Base-by-base conservation (phyloP, 1,140 invertebrate species). In the Bombus affinis region DNA sequence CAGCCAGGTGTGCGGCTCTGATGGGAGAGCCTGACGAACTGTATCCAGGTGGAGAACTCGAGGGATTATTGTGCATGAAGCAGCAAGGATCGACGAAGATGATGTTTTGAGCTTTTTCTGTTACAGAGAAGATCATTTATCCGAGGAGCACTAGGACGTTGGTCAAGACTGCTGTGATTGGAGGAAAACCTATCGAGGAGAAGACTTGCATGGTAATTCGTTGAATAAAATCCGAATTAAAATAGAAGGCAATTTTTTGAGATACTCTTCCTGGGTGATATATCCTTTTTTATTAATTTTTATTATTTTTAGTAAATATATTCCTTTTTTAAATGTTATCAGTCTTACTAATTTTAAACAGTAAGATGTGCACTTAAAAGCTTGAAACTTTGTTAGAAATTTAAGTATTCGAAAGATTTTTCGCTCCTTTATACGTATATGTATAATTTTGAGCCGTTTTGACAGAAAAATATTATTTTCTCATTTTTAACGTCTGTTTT, bases 101-200 rank as follows among this genome's bases (percentile, higher is more conserved):
- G 47, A 76, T 32, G 18, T 28, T 18, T 57, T n/a, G 15, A 13
- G 42, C 22, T 2, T 76, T 37, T 13, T 88, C 72, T 86, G 39
- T 94, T 95, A n/a, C 93, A 96, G 95, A 96, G 86, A 93, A 94
- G 70, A 94, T 96, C 13, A 92, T 96, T 76, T 96, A 96, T 81
- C 95, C 95, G 32, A 91, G 95, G 79, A 95, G 93, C 53, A 94
- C 95, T 47, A 93, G 93, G 82, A 84, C 93, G 10, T 81, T 94
- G 47, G 86, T 86, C 18, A 95, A 94, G 85, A 92, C 92, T 35
- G 88, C 94, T 4, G 95, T 96, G 3, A 90, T 91, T 18, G 97
- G 97, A 44, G 97, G 97, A 28, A 95, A 93, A 68, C 96, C 97
- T 2, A 97, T 97, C 68, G 96, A 96, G 18, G 95, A 96, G 78